phyloP scores from a whole-genome alignment of 2,113 vertebrate genomes.

The Pelmatolapia mariae region DNA sequence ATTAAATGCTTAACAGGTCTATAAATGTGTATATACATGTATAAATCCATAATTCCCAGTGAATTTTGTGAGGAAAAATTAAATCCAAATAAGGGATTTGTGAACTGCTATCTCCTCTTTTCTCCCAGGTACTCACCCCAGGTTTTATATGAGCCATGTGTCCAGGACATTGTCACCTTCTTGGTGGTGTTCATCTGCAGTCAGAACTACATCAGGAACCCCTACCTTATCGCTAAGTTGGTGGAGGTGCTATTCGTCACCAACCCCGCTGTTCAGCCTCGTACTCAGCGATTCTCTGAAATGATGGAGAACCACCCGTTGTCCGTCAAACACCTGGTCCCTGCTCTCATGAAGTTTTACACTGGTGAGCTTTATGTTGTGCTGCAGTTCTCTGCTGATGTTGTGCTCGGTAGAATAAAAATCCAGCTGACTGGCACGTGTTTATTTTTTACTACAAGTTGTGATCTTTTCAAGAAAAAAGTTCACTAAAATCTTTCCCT shows the following conservation, averaged over 20 bases:
- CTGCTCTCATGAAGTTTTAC: constrained; percentile 99
- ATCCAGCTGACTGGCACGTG: not conserved
- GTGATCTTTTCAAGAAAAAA: not conserved
- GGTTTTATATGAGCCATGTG: constrained; percentile 97
- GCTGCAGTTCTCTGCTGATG: not conserved
- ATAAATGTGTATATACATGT: not conserved
- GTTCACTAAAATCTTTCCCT: not conserved
- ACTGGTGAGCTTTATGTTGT: constrained; percentile 73
- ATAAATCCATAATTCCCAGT: not conserved
- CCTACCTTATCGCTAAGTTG: constrained; percentile 95
- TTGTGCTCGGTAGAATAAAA: not conserved
- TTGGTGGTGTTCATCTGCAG: constrained; percentile 97
- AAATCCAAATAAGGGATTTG: not conserved
- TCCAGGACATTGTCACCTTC: constrained; percentile 96
- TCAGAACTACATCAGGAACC: constrained; percentile 98
- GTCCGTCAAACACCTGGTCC: constrained; percentile 89
- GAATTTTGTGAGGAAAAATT: not conserved
- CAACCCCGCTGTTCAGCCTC: constrained; percentile 94
- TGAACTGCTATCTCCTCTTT: not conserved
- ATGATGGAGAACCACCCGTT: constrained; percentile 98
- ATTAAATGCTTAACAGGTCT: not conserved
- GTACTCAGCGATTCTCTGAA: constrained; percentile 96
- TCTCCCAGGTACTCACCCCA: constrained; percentile 90
- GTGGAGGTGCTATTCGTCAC: constrained; percentile 99
- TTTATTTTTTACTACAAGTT: not conserved